These are phyloP conservation scores for Hecatera dysodea DNA, from an alignment of 2,888 invertebrate species.

Conservation along the genomic window DNA sequence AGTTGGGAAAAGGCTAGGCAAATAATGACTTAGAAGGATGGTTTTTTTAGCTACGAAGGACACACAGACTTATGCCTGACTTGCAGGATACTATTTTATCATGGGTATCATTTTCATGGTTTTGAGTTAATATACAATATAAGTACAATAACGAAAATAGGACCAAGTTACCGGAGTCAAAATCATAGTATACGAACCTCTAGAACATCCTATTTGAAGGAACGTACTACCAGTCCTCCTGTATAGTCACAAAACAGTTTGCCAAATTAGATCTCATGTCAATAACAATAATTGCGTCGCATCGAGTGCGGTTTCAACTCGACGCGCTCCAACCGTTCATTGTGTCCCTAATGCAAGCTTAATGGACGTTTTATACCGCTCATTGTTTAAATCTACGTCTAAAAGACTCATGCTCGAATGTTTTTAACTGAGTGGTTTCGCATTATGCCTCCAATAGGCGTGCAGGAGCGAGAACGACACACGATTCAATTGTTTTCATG, in stretches of 20 bases:
- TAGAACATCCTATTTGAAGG: too few species aligned
- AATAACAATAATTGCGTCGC: conserved; percentile 20
- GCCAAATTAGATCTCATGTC: conserved; percentile 1
- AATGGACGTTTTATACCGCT: conserved; percentile 50
- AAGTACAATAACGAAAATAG: too few species aligned
- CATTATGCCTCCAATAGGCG: conserved; percentile 50
- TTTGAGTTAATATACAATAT: too few species aligned
- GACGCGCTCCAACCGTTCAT: conserved; percentile 27
- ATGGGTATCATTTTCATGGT: too few species aligned
- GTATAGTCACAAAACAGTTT: background rate
- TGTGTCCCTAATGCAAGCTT: conserved; percentile 42
- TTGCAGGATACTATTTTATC: too few species aligned
- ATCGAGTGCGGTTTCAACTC: conserved; percentile 34
- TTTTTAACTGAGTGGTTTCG: conserved; percentile 59
- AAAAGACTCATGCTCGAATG: conserved; percentile 48
- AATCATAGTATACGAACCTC: too few species aligned
- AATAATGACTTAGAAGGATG: too few species aligned
- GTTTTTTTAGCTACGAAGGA: too few species aligned
- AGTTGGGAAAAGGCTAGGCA: too few species aligned
- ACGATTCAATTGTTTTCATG: conserved; percentile 32
- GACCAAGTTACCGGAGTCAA: too few species aligned
- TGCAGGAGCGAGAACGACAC: conserved; percentile 38
- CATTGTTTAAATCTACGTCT: conserved; percentile 60
- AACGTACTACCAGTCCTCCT: too few species aligned
- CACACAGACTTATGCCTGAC: too few species aligned